Base-by-base conservation (phyloP, 2,888 invertebrate genomes). In the Gortyna flavago region DNA sequence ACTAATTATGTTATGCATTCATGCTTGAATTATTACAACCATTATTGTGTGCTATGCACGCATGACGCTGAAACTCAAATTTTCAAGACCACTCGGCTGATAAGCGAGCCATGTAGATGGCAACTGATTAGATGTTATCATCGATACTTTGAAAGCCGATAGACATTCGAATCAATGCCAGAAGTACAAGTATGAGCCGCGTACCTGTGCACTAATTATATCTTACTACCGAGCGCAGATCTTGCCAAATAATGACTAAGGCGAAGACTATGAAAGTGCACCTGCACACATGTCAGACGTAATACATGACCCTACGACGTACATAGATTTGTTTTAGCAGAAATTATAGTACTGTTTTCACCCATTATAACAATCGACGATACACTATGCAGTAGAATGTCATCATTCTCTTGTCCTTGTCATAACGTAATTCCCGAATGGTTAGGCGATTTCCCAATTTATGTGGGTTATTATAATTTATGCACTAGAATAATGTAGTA, bases 191-290 rank as follows among this genome's bases (percentile, higher is more conserved):
- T 7, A n/a, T 29, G 64, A 61, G 62, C 48, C 59, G 25, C 62
- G 25, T 75, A 77, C 81, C 81, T 81, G 77, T 38, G 72, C 21
- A n/a, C 69, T 73, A 81, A 57, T 78, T 44, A 70, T 78, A 67
- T 35, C 70, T 51, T n/a, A 44, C 38, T 54, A 54, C 41, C 18
- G 35, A 44, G n/a, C n/a, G 29, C 29, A 7, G 18, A 71, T 71
- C 41, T 65, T 81, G 78, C 78, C 81, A 81, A 81, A 57, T 64
- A 29, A 44, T 74, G 51, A 80, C 35, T 80, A 80, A 80, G 32
- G 65, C 8, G 21, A 21, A 65, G 0, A 54, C 29, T 75, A 80
- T 69, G 69, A 21, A 61, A 69, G 29, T 51, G 25, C 65, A 59
- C 41, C 61, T 79, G 61, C 29, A 51, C 2, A 48, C 9, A 54